Evolutionary conservation across 2,888 invertebrate genomes (phyloP).

Genomic region (Smittia sp.): DNA sequence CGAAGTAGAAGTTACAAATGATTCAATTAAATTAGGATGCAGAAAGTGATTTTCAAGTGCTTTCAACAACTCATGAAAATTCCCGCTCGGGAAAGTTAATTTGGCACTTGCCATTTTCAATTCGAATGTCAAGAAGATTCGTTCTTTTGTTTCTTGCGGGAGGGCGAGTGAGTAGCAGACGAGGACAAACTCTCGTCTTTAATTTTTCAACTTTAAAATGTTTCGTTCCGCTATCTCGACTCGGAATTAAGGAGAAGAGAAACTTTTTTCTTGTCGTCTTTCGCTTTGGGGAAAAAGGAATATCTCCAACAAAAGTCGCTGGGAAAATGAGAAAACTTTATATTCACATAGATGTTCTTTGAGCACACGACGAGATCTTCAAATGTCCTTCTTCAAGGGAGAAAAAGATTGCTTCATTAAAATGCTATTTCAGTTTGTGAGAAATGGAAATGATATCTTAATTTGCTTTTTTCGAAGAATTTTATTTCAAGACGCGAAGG

Average conservation of each 20-base stretch:
- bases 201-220: background rate
- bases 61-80: background rate
- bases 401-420: constrained; percentile 39
- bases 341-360: background rate
- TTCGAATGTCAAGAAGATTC: constrained; percentile 9
- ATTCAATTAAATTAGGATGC: constrained; percentile 8
- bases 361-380: background rate
- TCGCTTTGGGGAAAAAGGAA: constrained; percentile 3
- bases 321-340: constrained; percentile 18
- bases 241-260: background rate
- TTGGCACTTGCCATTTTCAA: background rate
- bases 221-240: background rate
- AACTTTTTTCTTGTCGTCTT: constrained; percentile 1
- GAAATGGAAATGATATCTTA: constrained; percentile 39
- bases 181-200: background rate
- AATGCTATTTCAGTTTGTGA: constrained; percentile 27
- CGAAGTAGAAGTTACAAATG: background rate
- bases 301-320: constrained; percentile 6
- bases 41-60: constrained; percentile 6
- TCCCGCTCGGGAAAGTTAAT: constrained; percentile 9
- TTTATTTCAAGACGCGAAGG: background rate
- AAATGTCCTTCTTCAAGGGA: constrained; percentile 22
- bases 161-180: background rate
- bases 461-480: background rate
- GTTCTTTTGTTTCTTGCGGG: background rate